Evolutionary conservation across 2,888 invertebrate genomes (phyloP).

Genomic region (Helobdella robusta): DNA sequence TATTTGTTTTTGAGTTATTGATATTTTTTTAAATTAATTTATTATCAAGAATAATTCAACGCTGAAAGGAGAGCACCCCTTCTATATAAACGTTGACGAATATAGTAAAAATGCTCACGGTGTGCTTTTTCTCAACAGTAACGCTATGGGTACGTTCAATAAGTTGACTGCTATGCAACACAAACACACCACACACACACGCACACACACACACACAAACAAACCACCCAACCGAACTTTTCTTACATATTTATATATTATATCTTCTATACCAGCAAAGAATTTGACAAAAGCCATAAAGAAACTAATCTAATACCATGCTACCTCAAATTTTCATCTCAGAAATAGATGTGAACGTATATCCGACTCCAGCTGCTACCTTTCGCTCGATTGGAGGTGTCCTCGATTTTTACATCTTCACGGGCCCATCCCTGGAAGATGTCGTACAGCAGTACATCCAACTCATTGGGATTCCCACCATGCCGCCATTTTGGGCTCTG

Average conservation of each 20-base stretch:
- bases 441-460: slow-evolving; percentile 45
- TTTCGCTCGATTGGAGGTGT: slow-evolving; percentile 72
- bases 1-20: too few relatives aligned
- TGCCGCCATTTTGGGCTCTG: slow-evolving; percentile 45
- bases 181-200: too few relatives aligned
- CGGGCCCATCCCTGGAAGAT: slow-evolving; percentile 62
- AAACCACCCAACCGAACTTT: too few relatives aligned
- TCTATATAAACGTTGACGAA: slow-evolving; percentile 67
- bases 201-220: too few relatives aligned
- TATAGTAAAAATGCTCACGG: slow-evolving; percentile 56
- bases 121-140: slow-evolving; percentile 61
- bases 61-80: slow-evolving; percentile 72
- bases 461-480: slow-evolving; percentile 52
- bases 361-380: slow-evolving; percentile 72
- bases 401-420: slow-evolving; percentile 66
- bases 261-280: too few relatives aligned
- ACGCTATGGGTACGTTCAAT: slow-evolving; percentile 52
- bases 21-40: too few relatives aligned
- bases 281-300: too few relatives aligned
- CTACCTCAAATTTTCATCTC: too few relatives aligned
- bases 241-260: too few relatives aligned
- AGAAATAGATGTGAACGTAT: slow-evolving; percentile 61
- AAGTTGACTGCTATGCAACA: too few relatives aligned
- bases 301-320: too few relatives aligned
- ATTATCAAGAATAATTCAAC: too few relatives aligned